These are phyloP conservation scores for Zapornia atra DNA, from an alignment of 2,113 vertebrate genomes.

Conservation along the genomic window DNA sequence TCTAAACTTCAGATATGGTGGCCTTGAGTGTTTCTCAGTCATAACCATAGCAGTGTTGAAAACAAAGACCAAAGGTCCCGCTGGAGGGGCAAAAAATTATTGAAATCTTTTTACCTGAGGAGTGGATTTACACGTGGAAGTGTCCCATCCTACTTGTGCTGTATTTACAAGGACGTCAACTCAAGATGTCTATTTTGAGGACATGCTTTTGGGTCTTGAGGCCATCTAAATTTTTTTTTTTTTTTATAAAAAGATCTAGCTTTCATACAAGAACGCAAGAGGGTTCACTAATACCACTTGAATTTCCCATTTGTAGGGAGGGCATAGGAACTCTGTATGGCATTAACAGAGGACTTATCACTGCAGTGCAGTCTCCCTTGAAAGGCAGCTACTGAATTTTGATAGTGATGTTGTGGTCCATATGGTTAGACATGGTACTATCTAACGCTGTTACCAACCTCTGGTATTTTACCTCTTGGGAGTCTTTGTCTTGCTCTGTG, in stretches of 20 bases:
- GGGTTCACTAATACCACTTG: not conserved
- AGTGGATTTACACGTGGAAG: not conserved
- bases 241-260: not conserved
- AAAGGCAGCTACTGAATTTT: not conserved
- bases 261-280: not conserved
- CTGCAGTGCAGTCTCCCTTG: not conserved
- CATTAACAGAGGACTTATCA: not conserved
- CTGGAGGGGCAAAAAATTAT: not conserved
- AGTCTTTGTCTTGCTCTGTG: not conserved
- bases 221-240: not conserved
- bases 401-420: fast-evolving
- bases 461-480: not conserved
- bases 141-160: not conserved
- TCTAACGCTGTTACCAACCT: not conserved
- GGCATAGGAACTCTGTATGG: not conserved
- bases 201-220: not conserved
- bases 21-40: not conserved
- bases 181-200: not conserved
- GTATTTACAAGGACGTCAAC: not conserved
- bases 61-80: not conserved
- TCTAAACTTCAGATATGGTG: not conserved
- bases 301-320: not conserved
- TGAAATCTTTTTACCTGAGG: not conserved
- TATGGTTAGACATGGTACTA: not conserved
- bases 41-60: fast-evolving